A percentile compares a stretch with the other conserved stretches of the same genome.
Conservation (phyloP, 2,113 vertebrate species). For the Mirounga angustirostris region DNA sequence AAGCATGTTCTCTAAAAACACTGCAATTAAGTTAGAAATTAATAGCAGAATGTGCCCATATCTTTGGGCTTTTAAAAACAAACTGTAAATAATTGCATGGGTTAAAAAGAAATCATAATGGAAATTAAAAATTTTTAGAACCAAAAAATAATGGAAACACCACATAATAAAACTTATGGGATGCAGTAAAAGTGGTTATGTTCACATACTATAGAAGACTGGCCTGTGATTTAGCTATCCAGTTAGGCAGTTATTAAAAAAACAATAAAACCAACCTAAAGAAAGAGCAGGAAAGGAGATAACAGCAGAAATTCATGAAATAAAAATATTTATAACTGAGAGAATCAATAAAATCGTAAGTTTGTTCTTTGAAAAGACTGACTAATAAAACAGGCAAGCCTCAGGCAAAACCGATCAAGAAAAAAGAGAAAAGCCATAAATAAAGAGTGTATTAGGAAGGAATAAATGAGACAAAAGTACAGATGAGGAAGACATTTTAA, state of each 20-base stretch:
- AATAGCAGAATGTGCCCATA: neutral
- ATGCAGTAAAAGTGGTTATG: neutral
- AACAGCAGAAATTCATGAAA: slow-evolving; percentile 19
- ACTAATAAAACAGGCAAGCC: neutral
- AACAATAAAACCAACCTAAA: neutral
- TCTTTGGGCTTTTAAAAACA: neutral
- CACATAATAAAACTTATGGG: neutral
- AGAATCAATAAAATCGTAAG: neutral
- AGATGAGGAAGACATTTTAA: neutral
- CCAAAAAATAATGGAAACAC: neutral
- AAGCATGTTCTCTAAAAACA: neutral
- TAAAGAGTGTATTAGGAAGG: neutral
- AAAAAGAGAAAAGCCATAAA: neutral
- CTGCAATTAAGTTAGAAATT: neutral
- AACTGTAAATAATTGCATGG: neutral
- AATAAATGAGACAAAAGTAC: neutral
- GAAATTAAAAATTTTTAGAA: neutral
- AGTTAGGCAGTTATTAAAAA: slow-evolving; percentile 6
- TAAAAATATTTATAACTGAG: slow-evolving; percentile 1
- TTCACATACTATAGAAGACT: neutral
- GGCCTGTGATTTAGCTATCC: neutral
- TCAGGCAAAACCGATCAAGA: neutral
- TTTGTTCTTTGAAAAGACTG: neutral
- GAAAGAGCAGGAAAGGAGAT: slow-evolving; percentile 16
- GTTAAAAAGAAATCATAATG: neutral